Percentiles rank a stretch among this genome's conserved stretches.
These are phyloP conservation scores for Merluccius polli DNA, from an alignment of 2,797 vertebrate genomes.

Conservation along the genomic window DNA sequence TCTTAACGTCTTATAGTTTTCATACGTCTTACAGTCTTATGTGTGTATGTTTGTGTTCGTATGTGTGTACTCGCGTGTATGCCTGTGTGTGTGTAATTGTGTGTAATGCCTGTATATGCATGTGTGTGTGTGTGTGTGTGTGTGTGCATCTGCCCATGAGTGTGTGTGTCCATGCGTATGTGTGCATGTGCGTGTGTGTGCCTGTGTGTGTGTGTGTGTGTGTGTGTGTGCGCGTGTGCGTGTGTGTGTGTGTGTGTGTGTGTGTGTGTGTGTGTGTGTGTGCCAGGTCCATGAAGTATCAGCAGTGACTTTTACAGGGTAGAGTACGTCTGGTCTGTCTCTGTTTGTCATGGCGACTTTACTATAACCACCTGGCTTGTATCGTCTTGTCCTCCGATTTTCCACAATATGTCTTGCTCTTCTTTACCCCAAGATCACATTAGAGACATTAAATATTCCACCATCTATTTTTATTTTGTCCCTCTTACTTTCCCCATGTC, in stretches of 20 bases:
- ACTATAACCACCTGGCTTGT: constrained; percentile 63
- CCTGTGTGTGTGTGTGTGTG: constrained; percentile 10
- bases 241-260: constrained; percentile 19
- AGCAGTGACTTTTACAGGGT: constrained; percentile 57
- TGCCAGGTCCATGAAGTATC: constrained; percentile 42
- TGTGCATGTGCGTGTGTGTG: neutral
- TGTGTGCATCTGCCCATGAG: neutral
- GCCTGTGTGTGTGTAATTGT: no score
- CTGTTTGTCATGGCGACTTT: constrained; percentile 70
- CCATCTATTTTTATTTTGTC: neutral
- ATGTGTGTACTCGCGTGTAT: no score
- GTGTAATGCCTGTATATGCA: neutral
- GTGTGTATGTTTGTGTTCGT: no score
- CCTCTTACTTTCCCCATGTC: neutral
- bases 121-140: neutral
- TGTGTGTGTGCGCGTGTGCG: constrained; percentile 9
- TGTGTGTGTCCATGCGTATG: neutral
- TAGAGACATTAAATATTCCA: neutral
- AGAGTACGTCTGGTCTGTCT: constrained; percentile 65
- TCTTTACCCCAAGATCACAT: neutral
- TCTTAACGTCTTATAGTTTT: no score
- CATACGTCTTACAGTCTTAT: no score
- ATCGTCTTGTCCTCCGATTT: constrained; percentile 39
- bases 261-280: constrained; percentile 24
- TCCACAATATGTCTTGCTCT: constrained; percentile 39